Evolutionary conservation across 2,888 invertebrate species (phyloP).

Genomic region (Unio pictorum): DNA sequence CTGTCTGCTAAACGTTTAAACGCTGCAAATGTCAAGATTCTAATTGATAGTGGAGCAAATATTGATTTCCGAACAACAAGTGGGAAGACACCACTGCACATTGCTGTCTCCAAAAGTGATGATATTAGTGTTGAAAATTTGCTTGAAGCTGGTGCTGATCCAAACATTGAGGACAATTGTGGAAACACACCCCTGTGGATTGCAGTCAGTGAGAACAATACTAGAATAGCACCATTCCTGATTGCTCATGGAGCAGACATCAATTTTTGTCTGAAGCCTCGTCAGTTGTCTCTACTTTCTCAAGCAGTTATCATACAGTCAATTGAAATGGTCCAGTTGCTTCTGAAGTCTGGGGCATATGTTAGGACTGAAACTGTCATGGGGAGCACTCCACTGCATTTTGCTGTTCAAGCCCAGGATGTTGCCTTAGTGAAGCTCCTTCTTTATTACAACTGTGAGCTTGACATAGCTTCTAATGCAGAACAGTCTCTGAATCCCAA

Average conservation of each 20-base stretch:
- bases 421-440: conserved; percentile 51
- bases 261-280: conserved; percentile 36
- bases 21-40: conserved; percentile 42
- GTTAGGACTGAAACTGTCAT: conserved; percentile 34
- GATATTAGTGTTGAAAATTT: conserved; percentile 51
- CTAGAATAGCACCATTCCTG: conserved; percentile 48
- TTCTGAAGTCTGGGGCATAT: conserved; percentile 44
- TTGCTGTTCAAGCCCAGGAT: conserved; percentile 45
- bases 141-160: conserved; percentile 51
- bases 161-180: conserved; percentile 48
- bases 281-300: conserved; percentile 42
- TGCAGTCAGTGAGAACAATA: conserved; percentile 59
- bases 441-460: conserved; percentile 53
- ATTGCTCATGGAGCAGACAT: conserved; percentile 48
- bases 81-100: conserved; percentile 55
- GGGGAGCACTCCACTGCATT: conserved; percentile 45
- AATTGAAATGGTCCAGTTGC: conserved; percentile 40
- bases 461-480: conserved; percentile 42
- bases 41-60: conserved; percentile 58
- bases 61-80: conserved; percentile 44
- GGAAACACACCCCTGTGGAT: conserved; percentile 61
- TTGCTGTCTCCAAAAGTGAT: conserved; percentile 59
- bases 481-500: conserved; percentile 43
- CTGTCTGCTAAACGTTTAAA: conserved; percentile 44
- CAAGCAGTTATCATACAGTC: conserved; percentile 43